Conservation (phyloP, 2,797 vertebrate genomes). For the Channallabes apus region DNA sequence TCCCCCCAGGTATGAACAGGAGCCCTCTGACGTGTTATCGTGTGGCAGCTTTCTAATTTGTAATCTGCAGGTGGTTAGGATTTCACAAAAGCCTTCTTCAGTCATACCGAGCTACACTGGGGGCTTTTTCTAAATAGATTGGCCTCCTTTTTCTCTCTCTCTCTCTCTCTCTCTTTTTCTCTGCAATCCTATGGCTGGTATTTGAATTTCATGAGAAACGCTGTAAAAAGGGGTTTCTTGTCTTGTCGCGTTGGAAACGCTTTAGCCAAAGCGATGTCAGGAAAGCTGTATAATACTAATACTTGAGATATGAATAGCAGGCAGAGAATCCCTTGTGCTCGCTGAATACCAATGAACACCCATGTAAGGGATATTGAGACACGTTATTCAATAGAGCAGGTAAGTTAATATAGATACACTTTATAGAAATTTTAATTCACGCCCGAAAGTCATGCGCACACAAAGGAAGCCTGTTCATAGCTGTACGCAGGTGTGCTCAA, state of each 20-base stretch:
- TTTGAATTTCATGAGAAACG: slow-evolving; percentile 45
- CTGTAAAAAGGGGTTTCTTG: not conserved
- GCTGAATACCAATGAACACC: slow-evolving; percentile 3
- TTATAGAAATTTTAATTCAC: not conserved
- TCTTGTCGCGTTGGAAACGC: slow-evolving; percentile 20
- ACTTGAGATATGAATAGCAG: slow-evolving; percentile 20
- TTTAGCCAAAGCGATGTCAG: slow-evolving; percentile 26
- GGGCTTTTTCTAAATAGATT: slow-evolving; percentile 72
- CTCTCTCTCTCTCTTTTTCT: not conserved
- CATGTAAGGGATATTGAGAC: not conserved
- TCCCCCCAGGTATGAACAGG: slow-evolving; percentile 74
- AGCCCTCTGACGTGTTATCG: slow-evolving; percentile 74
- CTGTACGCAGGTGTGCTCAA: not conserved
- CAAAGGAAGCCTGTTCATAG: slow-evolving; percentile 20
- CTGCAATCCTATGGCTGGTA: slow-evolving; percentile 50
- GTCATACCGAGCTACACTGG: slow-evolving; percentile 56
- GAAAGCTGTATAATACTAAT: slow-evolving; percentile 29
- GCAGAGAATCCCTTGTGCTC: slow-evolving; percentile 1
- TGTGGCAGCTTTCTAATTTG: slow-evolving; percentile 77
- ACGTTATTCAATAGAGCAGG: not conserved
- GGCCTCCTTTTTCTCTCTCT: slow-evolving; percentile 49
- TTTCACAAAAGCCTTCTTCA: slow-evolving; percentile 74
- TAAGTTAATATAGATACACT: slow-evolving; percentile 14
- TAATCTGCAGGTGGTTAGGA: slow-evolving; percentile 78
- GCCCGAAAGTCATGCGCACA: not conserved